phyloP scores from a whole-genome alignment of 2,888 invertebrate species.

The Spatulosminthurus flaviceps region DNA sequence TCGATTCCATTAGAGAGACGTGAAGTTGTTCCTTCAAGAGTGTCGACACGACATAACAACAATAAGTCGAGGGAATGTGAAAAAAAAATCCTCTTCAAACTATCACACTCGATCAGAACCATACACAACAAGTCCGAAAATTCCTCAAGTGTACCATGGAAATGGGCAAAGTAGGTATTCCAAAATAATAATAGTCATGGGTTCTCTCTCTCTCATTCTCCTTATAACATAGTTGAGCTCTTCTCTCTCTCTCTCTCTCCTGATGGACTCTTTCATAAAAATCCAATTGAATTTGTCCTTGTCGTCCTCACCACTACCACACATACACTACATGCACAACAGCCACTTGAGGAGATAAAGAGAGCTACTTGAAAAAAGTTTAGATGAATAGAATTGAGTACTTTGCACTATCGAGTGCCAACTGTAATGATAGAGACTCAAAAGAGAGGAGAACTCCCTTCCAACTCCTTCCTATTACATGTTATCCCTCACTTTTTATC shows the following conservation, averaged over 20 bases:
- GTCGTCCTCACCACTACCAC: conserved; percentile 19
- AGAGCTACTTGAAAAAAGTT: conserved; percentile 15
- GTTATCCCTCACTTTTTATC: not conserved
- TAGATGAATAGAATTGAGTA: not conserved
- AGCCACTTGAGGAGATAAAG: not conserved
- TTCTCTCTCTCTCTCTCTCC: conserved; percentile 12
- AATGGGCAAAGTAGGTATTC: not conserved
- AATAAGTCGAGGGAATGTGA: conserved; percentile 14
- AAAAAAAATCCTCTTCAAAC: conserved; percentile 23
- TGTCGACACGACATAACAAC: conserved; percentile 32
- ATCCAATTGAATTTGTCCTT: conserved; percentile 16
- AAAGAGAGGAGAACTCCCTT: no score
- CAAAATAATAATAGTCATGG: conserved; percentile 2
- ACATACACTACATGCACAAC: conserved; percentile 16
- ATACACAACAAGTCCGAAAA: conserved; percentile 16
- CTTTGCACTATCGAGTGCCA: conserved; percentile 13
- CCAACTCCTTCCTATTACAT: not conserved
- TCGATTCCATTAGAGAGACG: conserved; percentile 27
- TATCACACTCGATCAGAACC: conserved; percentile 37
- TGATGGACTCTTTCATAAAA: conserved; percentile 20
- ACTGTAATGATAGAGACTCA: conserved; percentile 18
- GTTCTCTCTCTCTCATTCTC: conserved; percentile 18
- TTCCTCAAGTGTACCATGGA: not conserved
- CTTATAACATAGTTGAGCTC: not conserved
- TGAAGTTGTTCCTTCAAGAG: conserved; percentile 26